Percentiles rank a stretch among this genome's conserved stretches.
phyloP scores from a whole-genome alignment of 2,888 invertebrate species.

The Strigamia transsilvanica region DNA sequence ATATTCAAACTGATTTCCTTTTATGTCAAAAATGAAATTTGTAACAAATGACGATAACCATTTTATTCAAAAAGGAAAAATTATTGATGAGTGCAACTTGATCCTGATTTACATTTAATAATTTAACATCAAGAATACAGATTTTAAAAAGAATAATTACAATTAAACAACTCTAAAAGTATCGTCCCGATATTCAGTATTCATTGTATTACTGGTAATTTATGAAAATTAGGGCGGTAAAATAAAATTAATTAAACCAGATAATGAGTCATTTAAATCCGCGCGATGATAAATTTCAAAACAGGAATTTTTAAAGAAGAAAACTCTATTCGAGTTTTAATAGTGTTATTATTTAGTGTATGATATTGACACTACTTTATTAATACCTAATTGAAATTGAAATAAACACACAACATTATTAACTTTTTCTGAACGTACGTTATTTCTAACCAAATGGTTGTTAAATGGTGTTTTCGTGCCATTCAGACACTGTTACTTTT shows the following conservation, averaged over 20 bases:
- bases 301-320: neutral
- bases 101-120: neutral
- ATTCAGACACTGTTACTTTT: neutral
- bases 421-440: too few species aligned
- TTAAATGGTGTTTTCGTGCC: neutral
- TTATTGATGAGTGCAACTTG: neutral
- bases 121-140: too few species aligned
- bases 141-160: too few species aligned
- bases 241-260: neutral
- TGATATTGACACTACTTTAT: too few species aligned
- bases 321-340: neutral
- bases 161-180: too few species aligned
- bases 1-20: constrained; percentile 15
- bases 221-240: neutral
- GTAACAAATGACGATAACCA: constrained; percentile 1
- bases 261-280: neutral
- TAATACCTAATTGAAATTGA: too few species aligned
- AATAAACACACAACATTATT: too few species aligned
- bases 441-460: too few species aligned
- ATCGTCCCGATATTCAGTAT: too few species aligned
- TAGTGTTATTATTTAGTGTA: neutral
- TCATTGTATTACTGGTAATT: too few species aligned
- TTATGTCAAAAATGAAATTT: neutral
- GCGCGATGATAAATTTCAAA: neutral
- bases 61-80: neutral